Conservation (phyloP, 2,113 vertebrate genomes). For the Sminthopsis crassicaudata region DNA sequence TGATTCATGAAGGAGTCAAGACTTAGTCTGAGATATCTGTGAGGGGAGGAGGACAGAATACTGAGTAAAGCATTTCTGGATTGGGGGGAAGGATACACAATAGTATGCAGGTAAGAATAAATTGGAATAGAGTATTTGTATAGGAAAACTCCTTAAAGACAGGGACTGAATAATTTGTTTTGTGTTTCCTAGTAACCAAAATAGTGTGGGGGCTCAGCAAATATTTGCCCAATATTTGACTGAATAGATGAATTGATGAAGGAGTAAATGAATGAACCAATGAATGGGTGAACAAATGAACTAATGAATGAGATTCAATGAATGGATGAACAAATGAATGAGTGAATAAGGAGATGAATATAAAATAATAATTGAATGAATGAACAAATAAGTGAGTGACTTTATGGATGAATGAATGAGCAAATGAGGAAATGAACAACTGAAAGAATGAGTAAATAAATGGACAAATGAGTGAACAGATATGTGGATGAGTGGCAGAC, state of each 20-base stretch:
- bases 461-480: too few species aligned
- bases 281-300: background rate
- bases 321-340: background rate
- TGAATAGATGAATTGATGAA: background rate
- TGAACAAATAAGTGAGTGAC: background rate
- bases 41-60: background rate
- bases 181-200: background rate
- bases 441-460: background rate
- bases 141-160: background rate
- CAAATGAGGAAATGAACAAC: background rate
- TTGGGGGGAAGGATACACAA: background rate
- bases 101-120: background rate
- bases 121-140: background rate
- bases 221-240: background rate
- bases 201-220: background rate
- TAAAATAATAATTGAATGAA: background rate
- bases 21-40: background rate
- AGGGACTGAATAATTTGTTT: background rate
- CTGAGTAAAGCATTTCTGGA: background rate
- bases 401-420: background rate
- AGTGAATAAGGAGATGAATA: background rate
- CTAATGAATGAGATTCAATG: background rate
- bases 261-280: background rate
- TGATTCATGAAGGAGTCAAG: background rate
- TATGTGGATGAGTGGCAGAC: too few species aligned